A percentile compares a stretch with the other conserved stretches of the same genome.
Evolutionary conservation across 64 coral and sea anemone genomes (phyloP).

Genomic region (Pocillopora damicornis): DNA sequence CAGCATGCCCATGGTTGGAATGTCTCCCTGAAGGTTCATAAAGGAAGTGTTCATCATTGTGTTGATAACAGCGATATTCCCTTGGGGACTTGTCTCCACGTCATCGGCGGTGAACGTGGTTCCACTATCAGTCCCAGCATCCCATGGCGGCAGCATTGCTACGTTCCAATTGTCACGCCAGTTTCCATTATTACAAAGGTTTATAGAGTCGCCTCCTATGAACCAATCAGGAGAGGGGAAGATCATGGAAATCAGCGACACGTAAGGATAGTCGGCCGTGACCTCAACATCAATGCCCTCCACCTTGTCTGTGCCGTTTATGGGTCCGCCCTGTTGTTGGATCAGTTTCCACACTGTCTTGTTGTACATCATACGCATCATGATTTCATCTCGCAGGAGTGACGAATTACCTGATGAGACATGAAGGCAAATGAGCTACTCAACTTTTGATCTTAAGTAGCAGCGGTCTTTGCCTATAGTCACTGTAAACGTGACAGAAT

Average conservation of each 20-base stretch:
- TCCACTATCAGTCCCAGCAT: constrained; percentile 28
- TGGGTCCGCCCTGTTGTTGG: not conserved
- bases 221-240: constrained; percentile 57
- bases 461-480: not conserved
- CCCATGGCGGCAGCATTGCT: not conserved
- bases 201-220: not conserved
- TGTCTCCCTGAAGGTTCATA: not conserved
- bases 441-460: not conserved
- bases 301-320: not conserved
- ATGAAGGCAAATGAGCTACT: not conserved
- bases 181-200: constrained; percentile 3
- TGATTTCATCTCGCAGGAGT: not conserved
- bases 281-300: not conserved
- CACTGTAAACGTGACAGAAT: too few relatives aligned
- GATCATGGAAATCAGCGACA: constrained; percentile 45
- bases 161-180: not conserved
- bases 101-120: not conserved
- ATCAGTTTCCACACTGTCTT: constrained; percentile 17
- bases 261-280: constrained; percentile 23
- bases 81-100: not conserved
- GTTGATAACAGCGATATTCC: not conserved
- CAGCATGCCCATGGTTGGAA: not conserved
- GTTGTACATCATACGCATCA: not conserved
- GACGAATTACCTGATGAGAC: not conserved
- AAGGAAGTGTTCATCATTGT: not conserved